phyloP scores from a whole-genome alignment of 2,797 vertebrate species.

The Brotula barbata region DNA sequence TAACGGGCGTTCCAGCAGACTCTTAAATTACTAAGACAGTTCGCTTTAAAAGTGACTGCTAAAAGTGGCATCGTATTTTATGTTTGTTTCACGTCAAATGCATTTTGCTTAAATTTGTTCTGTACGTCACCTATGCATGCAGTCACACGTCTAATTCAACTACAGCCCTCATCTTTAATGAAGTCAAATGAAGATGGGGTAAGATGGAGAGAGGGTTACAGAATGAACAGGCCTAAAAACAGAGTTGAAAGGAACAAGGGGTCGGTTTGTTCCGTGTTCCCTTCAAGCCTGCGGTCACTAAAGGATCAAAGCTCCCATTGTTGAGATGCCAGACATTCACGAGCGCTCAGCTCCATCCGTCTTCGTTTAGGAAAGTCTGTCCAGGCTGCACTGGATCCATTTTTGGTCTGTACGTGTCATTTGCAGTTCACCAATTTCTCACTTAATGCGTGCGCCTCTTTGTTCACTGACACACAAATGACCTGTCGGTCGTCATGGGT shows the following conservation, averaged over 20 bases:
- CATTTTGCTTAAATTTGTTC: no score
- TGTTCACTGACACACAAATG: conserved; percentile 16
- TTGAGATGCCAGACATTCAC: conserved; percentile 45
- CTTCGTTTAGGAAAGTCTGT: conserved; percentile 8
- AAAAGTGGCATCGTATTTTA: no score
- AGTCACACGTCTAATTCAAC: no score
- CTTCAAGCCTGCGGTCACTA: conserved; percentile 25
- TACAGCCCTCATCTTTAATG: no score
- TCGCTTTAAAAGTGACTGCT: no score
- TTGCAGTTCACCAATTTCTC: conserved; percentile 18
- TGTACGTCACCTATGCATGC: no score
- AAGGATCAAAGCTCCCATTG: conserved; percentile 38
- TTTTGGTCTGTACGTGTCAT: background rate
- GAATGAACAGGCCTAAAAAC: conserved; percentile 37
- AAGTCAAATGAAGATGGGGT: conserved; percentile 1
- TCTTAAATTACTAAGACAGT: no score
- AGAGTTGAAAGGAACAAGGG: conserved; percentile 35
- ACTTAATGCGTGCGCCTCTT: conserved; percentile 2
- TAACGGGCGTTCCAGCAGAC: no score
- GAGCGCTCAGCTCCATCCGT: conserved; percentile 10
- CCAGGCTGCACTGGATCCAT: background rate
- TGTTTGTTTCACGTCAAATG: no score
- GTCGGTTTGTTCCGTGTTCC: conserved; percentile 33
- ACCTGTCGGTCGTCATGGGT: conserved; percentile 31
- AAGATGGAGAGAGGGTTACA: conserved; percentile 5